Conservation (phyloP, 2,797 vertebrate species). For the Chrysocyon brachyurus region DNA sequence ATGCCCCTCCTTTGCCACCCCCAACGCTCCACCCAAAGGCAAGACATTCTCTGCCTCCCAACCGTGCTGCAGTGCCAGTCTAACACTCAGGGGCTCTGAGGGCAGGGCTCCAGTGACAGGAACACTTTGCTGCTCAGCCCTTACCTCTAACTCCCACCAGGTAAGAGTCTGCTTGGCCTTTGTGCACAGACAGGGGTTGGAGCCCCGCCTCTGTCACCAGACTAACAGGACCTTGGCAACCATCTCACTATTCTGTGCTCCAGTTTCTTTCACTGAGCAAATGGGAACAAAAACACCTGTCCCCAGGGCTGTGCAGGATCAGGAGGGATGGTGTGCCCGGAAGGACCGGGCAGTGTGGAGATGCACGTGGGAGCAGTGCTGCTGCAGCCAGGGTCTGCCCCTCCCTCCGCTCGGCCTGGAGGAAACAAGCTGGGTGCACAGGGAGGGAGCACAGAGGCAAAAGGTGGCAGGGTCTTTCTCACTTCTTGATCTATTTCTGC, state of each 20-base stretch:
- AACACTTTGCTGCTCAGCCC: too few relatives aligned
- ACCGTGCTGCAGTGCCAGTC: rapidly evolving
- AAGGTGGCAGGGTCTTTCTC: not conserved
- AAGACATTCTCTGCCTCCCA: not conserved
- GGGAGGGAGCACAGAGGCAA: not conserved
- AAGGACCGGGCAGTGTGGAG: too few relatives aligned
- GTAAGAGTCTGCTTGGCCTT: not conserved
- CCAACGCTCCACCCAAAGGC: rapidly evolving
- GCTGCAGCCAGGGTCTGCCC: not conserved
- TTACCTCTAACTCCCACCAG: not conserved
- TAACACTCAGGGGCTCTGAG: too few relatives aligned
- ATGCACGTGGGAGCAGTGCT: too few relatives aligned
- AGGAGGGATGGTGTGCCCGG: rapidly evolving
- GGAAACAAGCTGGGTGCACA: rapidly evolving
- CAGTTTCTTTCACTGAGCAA: not conserved
- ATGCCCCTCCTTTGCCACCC: not conserved
- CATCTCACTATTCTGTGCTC: rapidly evolving
- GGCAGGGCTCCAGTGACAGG: not conserved
- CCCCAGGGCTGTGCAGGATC: not conserved
- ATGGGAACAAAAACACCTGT: not conserved
- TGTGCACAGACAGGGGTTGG: not conserved
- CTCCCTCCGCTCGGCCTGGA: not conserved
- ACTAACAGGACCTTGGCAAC: not conserved
- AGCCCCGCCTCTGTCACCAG: too few relatives aligned
- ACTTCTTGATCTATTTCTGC: not conserved